Percentiles rank a stretch among this genome's conserved stretches.
Conservation (phyloP, 2,888 invertebrate species). For the Ophion obscuratus region DNA sequence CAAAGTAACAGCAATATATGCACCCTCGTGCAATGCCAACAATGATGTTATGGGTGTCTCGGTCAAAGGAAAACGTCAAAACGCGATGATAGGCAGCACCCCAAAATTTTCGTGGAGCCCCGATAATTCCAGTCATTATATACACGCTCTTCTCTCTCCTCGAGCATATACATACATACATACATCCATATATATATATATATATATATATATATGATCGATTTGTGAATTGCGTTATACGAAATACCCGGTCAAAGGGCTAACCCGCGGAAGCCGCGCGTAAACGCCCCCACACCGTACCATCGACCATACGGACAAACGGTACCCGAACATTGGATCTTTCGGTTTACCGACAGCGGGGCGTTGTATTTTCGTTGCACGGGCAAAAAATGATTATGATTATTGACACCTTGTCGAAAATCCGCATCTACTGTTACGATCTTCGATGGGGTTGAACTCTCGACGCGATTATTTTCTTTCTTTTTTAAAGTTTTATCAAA, state of each 20-base stretch:
- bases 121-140: conserved; percentile 73
- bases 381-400: conserved; percentile 11
- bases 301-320: conserved; percentile 37
- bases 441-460: conserved; percentile 18
- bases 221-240: conserved; percentile 72
- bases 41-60: conserved; percentile 47
- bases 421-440: neutral
- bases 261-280: conserved; percentile 18
- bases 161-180: neutral
- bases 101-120: conserved; percentile 44
- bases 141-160: conserved; percentile 46
- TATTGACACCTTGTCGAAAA: conserved; percentile 1
- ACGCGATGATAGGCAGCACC: conserved; percentile 55
- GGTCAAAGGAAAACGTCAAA: conserved; percentile 67
- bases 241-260: conserved; percentile 69
- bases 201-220: conserved; percentile 32
- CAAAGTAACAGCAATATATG: conserved; percentile 70
- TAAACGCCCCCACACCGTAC: neutral
- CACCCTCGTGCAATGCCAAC: conserved; percentile 69
- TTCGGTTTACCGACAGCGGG: conserved; percentile 44
- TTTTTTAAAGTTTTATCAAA: neutral
- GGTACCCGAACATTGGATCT: conserved; percentile 7
- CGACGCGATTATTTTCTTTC: neutral
- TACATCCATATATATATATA: neutral
- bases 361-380: conserved; percentile 72